Evolutionary conservation across 2,797 vertebrate species (phyloP).

Genomic region (Enteromius unitaeniatus): DNA sequence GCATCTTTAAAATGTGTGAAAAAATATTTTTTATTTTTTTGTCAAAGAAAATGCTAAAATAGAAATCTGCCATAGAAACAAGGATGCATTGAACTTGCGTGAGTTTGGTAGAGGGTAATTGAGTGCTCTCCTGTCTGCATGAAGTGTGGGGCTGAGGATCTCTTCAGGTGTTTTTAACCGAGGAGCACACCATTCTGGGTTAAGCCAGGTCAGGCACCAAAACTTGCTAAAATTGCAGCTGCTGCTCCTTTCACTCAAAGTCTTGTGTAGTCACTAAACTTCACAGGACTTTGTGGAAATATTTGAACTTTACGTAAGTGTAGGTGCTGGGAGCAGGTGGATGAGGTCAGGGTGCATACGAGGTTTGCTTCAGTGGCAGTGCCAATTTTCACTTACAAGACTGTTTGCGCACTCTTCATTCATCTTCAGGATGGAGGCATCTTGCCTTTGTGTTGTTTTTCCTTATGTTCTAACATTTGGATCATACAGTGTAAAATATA

Average conservation of each 20-base stretch:
- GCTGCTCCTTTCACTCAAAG: constrained; percentile 10
- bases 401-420: constrained; percentile 7
- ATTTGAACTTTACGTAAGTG: constrained; percentile 3
- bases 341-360: constrained; percentile 16
- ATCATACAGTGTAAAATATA: background rate
- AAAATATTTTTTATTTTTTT: constrained; percentile 4
- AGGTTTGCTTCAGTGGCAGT: constrained; percentile 25
- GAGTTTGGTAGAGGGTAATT: constrained; percentile 32
- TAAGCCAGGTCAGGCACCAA: constrained; percentile 23
- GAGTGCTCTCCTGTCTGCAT: constrained; percentile 26
- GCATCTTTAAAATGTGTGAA: constrained; percentile 21
- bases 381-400: constrained; percentile 33
- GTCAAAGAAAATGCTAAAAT: background rate
- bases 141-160: constrained; percentile 22
- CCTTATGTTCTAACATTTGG: background rate
- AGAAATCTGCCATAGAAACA: constrained; percentile 48
- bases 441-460: background rate
- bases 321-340: constrained; percentile 34
- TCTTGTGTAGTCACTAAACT: constrained; percentile 5
- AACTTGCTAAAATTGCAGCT: constrained; percentile 43
- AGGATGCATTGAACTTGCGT: constrained; percentile 18
- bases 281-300: constrained; percentile 15
- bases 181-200: constrained; percentile 2
- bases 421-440: background rate
- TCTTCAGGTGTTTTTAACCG: constrained; percentile 30